Evolutionary conservation across 2,797 vertebrate species (phyloP), one percentile per base, ranked within the genome.

Genomic region (Tragopan temminckii): DNA sequence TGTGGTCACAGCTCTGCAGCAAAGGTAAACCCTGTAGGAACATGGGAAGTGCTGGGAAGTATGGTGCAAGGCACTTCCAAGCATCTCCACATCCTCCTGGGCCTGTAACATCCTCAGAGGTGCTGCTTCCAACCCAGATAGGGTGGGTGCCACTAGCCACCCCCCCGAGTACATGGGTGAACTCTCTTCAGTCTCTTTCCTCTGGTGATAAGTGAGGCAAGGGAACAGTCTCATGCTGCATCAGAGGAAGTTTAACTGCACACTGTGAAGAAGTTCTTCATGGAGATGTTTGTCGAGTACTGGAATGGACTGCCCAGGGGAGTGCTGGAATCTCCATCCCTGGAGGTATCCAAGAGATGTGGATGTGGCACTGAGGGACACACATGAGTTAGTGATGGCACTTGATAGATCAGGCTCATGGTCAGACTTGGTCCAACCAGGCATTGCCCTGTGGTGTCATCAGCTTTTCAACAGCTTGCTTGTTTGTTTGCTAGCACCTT

Each of bases 21-120:
- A 46, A 42, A n/a, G 14, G 21, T 50, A 72, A 79, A 11, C 17
- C 38, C 59, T 61, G 23, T 5, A 19, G 23, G 36, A 42, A 50
- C 0, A 0, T 9, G 31, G 27, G 53, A 6, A n/a, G 43, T 45
- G 43, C 46, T 66, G 52, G 9, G 29, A 42, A 45, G 71, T 27
- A 53, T 24, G 8, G 11, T 55, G 16, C 29, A 70, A 63, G 24
- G 13, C 33, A 68, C 5, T 21, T 29, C 11, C 29, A 45, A 55
- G 19, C 24, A 53, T 13, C 42, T 64, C 55, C 62, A 27, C 10
- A 31, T 14, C 63, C 7, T 68, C 18, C 11, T 4, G 58, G 7
- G 3, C 25, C 69, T 38, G 45, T 36, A 64, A 78, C 55, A 59
- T 50, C 29, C 35, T 35, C 5, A 1, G 13, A 23, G 13, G 4